Conservation (phyloP, 2,797 vertebrate species). For the Halcyon chelicuti region DNA sequence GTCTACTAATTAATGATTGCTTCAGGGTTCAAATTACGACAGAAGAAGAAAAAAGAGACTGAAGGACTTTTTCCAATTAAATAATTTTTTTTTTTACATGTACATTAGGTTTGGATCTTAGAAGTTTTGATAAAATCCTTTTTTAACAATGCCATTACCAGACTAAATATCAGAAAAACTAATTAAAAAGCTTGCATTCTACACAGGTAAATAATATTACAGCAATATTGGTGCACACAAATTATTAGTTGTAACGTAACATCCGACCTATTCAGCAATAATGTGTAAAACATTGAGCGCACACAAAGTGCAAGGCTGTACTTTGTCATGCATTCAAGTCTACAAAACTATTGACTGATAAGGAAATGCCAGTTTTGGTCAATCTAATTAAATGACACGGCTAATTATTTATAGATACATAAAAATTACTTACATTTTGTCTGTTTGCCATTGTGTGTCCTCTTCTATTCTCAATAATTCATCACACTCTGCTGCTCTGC, state of each 20-base stretch:
- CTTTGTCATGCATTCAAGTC: not conserved
- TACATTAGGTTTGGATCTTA: not conserved
- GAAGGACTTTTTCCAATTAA: not conserved
- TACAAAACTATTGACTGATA: not conserved
- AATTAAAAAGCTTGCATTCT: not conserved
- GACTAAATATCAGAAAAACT: not conserved
- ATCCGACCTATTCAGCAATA: not conserved
- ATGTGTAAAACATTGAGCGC: not conserved
- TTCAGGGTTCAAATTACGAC: not conserved
- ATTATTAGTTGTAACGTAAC: not conserved
- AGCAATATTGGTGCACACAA: not conserved
- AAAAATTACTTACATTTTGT: conserved; percentile 82
- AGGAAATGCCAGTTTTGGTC: not conserved
- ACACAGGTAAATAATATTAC: not conserved
- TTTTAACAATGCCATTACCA: not conserved
- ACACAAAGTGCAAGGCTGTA: not conserved
- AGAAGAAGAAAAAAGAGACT: not conserved
- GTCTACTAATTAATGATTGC: not conserved
- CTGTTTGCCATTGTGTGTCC: conserved; percentile 85
- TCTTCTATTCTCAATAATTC: conserved; percentile 94
- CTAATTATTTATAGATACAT: not conserved
- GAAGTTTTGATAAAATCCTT: not conserved
- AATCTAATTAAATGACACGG: not conserved
- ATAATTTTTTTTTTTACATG: not conserved
- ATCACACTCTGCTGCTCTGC: conserved; percentile 85